A percentile compares a stretch with the other conserved stretches of the same genome.
phyloP scores from a whole-genome alignment of 2,888 invertebrate species.

The Heteromyza rotundicornis region DNA sequence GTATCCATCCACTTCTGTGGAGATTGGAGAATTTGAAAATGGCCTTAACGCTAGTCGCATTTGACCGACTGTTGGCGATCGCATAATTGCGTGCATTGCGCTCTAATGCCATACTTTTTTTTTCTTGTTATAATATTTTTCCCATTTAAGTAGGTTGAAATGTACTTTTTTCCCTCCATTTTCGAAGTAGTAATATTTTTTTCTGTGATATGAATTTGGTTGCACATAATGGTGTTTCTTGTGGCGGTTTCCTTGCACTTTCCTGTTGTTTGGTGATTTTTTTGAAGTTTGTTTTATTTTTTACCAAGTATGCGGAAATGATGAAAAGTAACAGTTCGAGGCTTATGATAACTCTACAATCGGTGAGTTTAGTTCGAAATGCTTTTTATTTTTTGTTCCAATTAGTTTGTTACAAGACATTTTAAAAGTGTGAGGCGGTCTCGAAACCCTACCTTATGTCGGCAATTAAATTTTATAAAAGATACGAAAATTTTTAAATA shows the following conservation, averaged over 20 bases:
- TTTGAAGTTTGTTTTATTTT: no score
- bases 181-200: slow-evolving; percentile 14
- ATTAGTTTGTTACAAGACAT: no score
- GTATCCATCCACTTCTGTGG: not conserved
- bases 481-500: no score
- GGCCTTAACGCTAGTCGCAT: not conserved
- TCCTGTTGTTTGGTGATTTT: no score
- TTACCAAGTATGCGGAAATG: no score
- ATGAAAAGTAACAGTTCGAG: no score
- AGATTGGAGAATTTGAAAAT: not conserved
- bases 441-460: no score
- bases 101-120: slow-evolving; percentile 33
- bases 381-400: no score
- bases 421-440: no score
- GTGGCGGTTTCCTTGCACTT: not conserved
- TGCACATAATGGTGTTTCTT: slow-evolving; percentile 14
- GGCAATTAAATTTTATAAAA: no score
- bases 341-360: no score
- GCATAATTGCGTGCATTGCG: slow-evolving; percentile 28
- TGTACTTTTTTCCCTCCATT: slow-evolving; percentile 14
- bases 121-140: not conserved
- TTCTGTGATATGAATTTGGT: slow-evolving; percentile 9
- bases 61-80: slow-evolving; percentile 14
- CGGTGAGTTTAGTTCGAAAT: no score
- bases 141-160: not conserved